Base-by-base conservation (phyloP, 2,113 vertebrate species). In the Eptesicus fuscus region DNA sequence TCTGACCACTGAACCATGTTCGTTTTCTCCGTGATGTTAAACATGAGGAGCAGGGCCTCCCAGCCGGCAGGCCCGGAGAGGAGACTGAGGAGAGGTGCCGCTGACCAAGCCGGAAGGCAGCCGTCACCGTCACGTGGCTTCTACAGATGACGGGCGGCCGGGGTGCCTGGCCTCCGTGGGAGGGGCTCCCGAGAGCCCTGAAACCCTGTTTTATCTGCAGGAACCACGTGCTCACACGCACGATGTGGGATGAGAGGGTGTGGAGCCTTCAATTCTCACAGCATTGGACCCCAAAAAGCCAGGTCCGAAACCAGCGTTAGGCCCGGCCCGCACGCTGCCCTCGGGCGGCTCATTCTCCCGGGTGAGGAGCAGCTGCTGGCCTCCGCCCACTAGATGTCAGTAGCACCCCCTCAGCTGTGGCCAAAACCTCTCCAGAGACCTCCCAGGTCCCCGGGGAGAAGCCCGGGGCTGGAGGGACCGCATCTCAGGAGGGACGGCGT, bases 171-270 rank as follows among this genome's bases (percentile, higher is more conserved):
- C 40, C 51, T 25, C 32, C 40, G 7, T 61, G 73, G 51, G 49
- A 2, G 23, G 10, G 17, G 42, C 3, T 40, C 9, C 28, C n/a
- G 0, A 40, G 87, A 59, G 11, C n/a, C 7, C n/a, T 3, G 51
- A 69, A 70, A 20, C 1, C 51, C 35, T 7, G 0, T 32, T n/a
- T 61, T 76, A 14, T 10, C 9, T 1, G 16, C 14, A 8, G 35
- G 32, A 25, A n/a, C 40, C 78, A n/a, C n/a, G 7, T 9, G 0
- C 28, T 69, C 51, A 2, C 3, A 1, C 2, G 6, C 0, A 2
- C 3, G 0, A 51, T 53, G 71, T n/a, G 51, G 4, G 32, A 28
- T 25, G 13, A n/a, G 32, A n/a, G 73, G 4, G 11, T n/a, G 16
- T 6, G 49, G 65, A 44, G n/a, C 51, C 28, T 79, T 35, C 0